Conservation (phyloP, 2,888 invertebrate species). For the Nycteola revayana region DNA sequence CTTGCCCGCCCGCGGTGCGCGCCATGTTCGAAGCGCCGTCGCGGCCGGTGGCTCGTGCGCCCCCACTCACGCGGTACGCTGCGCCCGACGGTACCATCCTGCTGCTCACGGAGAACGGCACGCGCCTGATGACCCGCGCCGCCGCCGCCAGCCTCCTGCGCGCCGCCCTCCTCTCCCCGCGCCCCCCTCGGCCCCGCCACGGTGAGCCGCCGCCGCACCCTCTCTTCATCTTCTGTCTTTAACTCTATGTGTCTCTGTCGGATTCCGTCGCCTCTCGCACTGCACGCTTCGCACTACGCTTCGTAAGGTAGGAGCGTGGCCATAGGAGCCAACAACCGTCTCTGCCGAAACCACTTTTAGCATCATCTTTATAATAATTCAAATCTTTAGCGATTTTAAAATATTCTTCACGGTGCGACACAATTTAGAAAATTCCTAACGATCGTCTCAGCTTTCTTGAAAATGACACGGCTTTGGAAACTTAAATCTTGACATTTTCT, state of each 20-base stretch:
- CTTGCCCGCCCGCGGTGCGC: constrained; percentile 77
- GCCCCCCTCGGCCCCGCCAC: constrained; percentile 76
- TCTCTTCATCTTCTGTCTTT: constrained; percentile 60
- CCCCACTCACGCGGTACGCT: constrained; percentile 83
- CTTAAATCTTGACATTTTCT: constrained; percentile 25
- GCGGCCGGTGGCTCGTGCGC: constrained; percentile 66
- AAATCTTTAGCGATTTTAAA: constrained; percentile 19
- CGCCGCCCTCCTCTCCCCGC: constrained; percentile 79
- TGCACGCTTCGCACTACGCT: constrained; percentile 77
- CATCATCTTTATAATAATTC: constrained; percentile 6
- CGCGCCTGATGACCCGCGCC: constrained; percentile 80
- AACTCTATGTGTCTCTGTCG: constrained; percentile 70
- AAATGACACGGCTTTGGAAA: constrained; percentile 26
- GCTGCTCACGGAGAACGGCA: constrained; percentile 85
- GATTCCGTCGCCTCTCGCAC: constrained; percentile 76
- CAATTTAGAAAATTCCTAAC: constrained; percentile 17
- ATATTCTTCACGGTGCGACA: constrained; percentile 20
- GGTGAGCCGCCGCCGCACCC: constrained; percentile 79
- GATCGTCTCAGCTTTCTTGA: constrained; percentile 23
- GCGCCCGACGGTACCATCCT: constrained; percentile 84
- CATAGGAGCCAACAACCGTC: constrained; percentile 18
- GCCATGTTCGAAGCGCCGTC: constrained; percentile 78
- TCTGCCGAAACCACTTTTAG: constrained; percentile 20
- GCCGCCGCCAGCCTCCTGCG: constrained; percentile 79
- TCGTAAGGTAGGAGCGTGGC: constrained; percentile 77